Conservation (phyloP, 1,140 invertebrate genomes). For the Chelonus insularis region DNA sequence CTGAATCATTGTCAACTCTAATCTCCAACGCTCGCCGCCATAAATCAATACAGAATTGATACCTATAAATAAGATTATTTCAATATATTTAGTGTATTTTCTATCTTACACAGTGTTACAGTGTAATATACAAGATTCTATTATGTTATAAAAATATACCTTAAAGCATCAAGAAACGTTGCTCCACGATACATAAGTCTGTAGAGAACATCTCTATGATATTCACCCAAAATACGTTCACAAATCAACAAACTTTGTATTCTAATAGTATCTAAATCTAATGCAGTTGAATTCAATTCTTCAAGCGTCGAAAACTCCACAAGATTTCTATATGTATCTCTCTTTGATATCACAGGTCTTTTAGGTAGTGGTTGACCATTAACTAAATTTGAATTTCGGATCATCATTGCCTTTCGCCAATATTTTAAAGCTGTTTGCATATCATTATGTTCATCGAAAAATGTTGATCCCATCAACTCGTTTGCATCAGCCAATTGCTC, state of each 20-base stretch:
- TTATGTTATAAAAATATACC: too few species aligned
- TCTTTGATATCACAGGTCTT: constrained; percentile 61
- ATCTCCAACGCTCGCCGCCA: constrained; percentile 81
- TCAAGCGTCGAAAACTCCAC: constrained; percentile 72
- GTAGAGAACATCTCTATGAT: constrained; percentile 86
- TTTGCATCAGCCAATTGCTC: constrained; percentile 79
- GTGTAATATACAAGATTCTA: too few species aligned
- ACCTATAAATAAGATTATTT: too few species aligned
- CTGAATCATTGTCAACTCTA: constrained; percentile 76
- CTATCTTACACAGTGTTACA: too few species aligned
- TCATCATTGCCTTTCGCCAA: constrained; percentile 69
- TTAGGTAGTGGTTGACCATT: constrained; percentile 59
- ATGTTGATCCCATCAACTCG: constrained; percentile 83
- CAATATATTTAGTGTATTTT: too few species aligned
- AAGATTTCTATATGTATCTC: constrained; percentile 67
- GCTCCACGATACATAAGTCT: constrained; percentile 77
- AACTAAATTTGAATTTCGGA: constrained; percentile 55
- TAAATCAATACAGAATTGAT: constrained; percentile 83
- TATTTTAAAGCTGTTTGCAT: constrained; percentile 65
- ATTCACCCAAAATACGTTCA: constrained; percentile 76
- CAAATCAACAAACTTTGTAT: constrained; percentile 83
- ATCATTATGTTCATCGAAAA: constrained; percentile 81
- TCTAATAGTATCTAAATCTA: constrained; percentile 78
- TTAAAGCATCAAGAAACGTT: constrained; percentile 81
- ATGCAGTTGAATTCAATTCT: constrained; percentile 72